Evolutionary conservation across 2,888 invertebrate species (phyloP), one percentile per base, ranked within the genome.

Genomic region (Tenodera sinensis): DNA sequence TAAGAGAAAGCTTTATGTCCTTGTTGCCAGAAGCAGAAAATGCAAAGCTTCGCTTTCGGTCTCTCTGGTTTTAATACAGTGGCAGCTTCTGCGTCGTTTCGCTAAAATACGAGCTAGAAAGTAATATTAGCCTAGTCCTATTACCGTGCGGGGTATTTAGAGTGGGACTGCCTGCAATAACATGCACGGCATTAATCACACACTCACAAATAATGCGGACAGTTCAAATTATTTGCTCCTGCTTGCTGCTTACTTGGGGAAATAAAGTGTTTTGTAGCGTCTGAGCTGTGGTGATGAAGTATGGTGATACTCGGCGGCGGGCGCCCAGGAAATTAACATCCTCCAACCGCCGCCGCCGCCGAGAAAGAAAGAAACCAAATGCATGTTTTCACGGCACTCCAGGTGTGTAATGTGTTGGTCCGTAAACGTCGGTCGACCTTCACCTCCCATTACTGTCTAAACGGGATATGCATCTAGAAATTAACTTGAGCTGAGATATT

Each of bases 41-140:
- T 71, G 54, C 54, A 71, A 71, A 71, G 54, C 54, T 71, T 71
- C 54, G 54, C 54, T 71, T 71, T 71, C 54, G 54, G 85, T 85
- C 90, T 90, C 89, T 88, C 90, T 89, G 89, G 90, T 90, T 90
- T 90, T 90, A 90, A 90, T 90, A 88, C 90, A 90, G 87, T 90
- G 90, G 89, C 89, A 84, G 87, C 54, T 71, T 71, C 54, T 71
- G 54, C 54, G 89, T 88, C 90, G 88, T 84, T 87, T 47, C 83
- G 89, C 85, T 90, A 89, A 90, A 88, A 90, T 90, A 90, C 89
- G 90, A 89, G 83, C 89, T 81, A 87, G 88, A 90, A 89, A 90
- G 90, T 90, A 90, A 90, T 90, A 90, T 89, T 89, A 90, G 90
- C 89, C 88, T 88, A 89, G 89, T 89, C 90, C 90, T 90, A 90